phyloP scores from a whole-genome alignment of 2,113 vertebrate genomes.

The Gymnobelideus leadbeateri region DNA sequence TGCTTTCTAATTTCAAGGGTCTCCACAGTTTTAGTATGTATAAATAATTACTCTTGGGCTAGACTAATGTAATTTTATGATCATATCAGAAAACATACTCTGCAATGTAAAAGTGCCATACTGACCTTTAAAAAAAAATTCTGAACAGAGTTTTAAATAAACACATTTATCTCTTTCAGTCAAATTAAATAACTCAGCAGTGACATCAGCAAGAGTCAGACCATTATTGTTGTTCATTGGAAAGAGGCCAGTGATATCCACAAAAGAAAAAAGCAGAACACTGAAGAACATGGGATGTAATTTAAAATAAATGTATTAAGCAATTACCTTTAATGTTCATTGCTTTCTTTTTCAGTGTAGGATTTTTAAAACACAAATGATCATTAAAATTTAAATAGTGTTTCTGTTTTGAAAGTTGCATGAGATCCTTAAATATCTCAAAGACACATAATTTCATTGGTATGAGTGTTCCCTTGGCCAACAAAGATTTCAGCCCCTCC shows the following conservation, averaged over 20 bases:
- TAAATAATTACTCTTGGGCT: slow-evolving; percentile 77
- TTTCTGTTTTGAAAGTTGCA: background rate
- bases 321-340: background rate
- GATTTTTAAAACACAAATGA: slow-evolving; percentile 56
- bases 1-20: slow-evolving; percentile 72
- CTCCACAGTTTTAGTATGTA: slow-evolving; percentile 48
- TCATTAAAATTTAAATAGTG: background rate
- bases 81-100: slow-evolving; percentile 76
- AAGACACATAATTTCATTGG: background rate
- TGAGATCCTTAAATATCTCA: background rate
- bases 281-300: slow-evolving; percentile 47
- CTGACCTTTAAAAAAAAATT: slow-evolving; percentile 72
- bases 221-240: slow-evolving; percentile 77
- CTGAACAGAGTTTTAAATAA: slow-evolving; percentile 83
- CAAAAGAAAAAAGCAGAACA: slow-evolving; percentile 71
- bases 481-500: background rate
- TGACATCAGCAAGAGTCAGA: slow-evolving; percentile 84
- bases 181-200: slow-evolving; percentile 83
- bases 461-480: background rate
- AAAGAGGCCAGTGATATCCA: slow-evolving; percentile 73
- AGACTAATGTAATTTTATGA: slow-evolving; percentile 77
- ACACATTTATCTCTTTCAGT: slow-evolving; percentile 80
- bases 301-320: slow-evolving; percentile 69
- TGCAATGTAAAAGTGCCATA: slow-evolving; percentile 72
- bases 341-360: slow-evolving; percentile 58